phyloP scores from a whole-genome alignment of 2,113 vertebrate genomes.

The Notarius lentiginosus region DNA sequence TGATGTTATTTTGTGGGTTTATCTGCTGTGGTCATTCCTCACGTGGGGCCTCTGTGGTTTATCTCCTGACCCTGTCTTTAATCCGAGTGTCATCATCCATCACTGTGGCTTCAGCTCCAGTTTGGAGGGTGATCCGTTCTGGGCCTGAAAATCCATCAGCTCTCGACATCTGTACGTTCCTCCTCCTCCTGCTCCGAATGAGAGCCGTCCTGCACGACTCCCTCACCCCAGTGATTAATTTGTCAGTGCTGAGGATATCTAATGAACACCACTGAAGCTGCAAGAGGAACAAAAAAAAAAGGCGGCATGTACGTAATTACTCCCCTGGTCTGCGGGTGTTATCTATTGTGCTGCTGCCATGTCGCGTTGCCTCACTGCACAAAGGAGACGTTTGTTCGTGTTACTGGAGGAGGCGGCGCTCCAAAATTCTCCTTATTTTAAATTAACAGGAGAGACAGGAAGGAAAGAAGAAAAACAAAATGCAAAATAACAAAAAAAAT shows the following conservation, averaged over 20 bases:
- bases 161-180: background rate
- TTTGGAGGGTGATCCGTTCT: background rate
- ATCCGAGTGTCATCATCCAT: constrained; percentile 10
- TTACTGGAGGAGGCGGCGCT: constrained; percentile 23
- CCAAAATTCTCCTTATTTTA: constrained; percentile 12
- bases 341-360: constrained; percentile 59
- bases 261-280: constrained; percentile 49
- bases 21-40: constrained; percentile 12
- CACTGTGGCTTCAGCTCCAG: background rate
- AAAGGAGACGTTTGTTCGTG: constrained; percentile 50
- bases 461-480: constrained; percentile 23
- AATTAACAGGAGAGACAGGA: constrained; percentile 11
- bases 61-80: constrained; percentile 3
- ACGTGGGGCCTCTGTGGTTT: background rate
- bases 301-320: constrained; percentile 49
- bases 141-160: background rate
- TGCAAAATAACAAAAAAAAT: too few relatives aligned
- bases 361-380: constrained; percentile 47
- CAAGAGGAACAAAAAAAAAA: constrained; percentile 9
- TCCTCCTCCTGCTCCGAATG: background rate
- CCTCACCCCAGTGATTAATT: constrained; percentile 52
- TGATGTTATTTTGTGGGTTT: background rate
- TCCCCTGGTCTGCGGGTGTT: constrained; percentile 52
- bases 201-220: constrained; percentile 40
- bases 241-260: constrained; percentile 55